Conservation (phyloP, 2,888 invertebrate genomes). For the Autographa gamma region DNA sequence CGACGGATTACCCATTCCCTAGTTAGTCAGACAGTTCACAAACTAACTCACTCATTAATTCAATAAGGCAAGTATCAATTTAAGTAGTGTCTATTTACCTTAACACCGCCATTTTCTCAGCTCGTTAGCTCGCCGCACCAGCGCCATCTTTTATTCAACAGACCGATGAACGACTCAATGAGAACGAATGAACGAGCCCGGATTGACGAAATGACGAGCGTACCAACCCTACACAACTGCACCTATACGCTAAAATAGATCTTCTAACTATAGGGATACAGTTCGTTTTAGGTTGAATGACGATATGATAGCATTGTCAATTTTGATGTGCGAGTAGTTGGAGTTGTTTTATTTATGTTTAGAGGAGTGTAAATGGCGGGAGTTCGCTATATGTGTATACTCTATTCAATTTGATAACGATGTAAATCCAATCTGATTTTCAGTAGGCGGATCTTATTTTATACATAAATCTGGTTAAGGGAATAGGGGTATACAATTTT, state of each 20-base stretch:
- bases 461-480: conserved; percentile 7
- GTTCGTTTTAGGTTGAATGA: conserved; percentile 43
- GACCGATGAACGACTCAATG: conserved; percentile 74
- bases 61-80: conserved; percentile 54
- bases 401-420: conserved; percentile 37
- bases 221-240: conserved; percentile 49
- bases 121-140: conserved; percentile 67
- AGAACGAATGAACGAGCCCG: conserved; percentile 68
- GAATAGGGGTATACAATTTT: not conserved
- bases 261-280: conserved; percentile 38
- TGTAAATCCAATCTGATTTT: conserved; percentile 45
- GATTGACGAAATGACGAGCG: conserved; percentile 62
- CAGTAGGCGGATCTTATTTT: conserved; percentile 24
- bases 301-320: conserved; percentile 23
- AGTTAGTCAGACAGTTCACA: conserved; percentile 20
- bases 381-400: conserved; percentile 38
- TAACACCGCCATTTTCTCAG: conserved; percentile 69
- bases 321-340: conserved; percentile 50
- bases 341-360: conserved; percentile 61
- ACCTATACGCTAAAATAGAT: conserved; percentile 38
- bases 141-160: conserved; percentile 79
- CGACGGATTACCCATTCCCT: conserved; percentile 7
- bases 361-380: conserved; percentile 49
- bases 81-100: conserved; percentile 69
- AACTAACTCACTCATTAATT: conserved; percentile 39